These are phyloP conservation scores for Tragelaphus buxtoni DNA, from an alignment of 2,113 vertebrate species.

Conservation along the genomic window DNA sequence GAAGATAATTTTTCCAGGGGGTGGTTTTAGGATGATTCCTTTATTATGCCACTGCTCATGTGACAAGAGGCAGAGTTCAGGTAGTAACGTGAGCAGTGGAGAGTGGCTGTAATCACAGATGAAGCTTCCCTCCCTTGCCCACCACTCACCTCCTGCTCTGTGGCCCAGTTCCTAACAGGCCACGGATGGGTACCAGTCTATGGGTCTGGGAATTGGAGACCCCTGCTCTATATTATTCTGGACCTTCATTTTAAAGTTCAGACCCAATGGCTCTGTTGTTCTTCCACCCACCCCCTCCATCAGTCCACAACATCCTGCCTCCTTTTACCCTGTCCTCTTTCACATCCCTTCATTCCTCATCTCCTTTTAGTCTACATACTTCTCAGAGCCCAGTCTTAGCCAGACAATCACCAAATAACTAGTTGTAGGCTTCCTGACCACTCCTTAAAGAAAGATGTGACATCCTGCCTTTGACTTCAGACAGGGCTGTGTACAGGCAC, in stretches of 20 bases:
- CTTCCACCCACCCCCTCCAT: background rate
- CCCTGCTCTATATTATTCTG: background rate
- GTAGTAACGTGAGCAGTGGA: background rate
- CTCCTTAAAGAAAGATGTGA: background rate
- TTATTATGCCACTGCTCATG: background rate
- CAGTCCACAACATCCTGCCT: fast-evolving
- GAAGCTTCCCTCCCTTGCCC: background rate
- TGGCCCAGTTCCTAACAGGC: background rate
- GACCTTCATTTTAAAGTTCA: background rate
- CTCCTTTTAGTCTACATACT: background rate
- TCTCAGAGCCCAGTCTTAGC: background rate
- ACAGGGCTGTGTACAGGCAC: background rate
- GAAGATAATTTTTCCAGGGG: background rate
- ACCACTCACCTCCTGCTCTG: background rate
- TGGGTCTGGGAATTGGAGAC: background rate
- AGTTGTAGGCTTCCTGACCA: background rate
- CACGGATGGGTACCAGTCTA: background rate
- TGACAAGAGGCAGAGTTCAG: background rate
- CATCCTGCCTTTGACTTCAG: background rate
- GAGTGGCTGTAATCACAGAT: background rate
- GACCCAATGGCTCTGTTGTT: background rate
- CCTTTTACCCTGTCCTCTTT: background rate
- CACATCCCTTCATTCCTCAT: too few relatives aligned
- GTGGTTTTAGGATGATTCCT: background rate
- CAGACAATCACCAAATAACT: background rate